Percentiles rank a stretch among this genome's conserved stretches.
Evolutionary conservation across 2,888 invertebrate species (phyloP).

Genomic region (Agonopterix subpropinquella): DNA sequence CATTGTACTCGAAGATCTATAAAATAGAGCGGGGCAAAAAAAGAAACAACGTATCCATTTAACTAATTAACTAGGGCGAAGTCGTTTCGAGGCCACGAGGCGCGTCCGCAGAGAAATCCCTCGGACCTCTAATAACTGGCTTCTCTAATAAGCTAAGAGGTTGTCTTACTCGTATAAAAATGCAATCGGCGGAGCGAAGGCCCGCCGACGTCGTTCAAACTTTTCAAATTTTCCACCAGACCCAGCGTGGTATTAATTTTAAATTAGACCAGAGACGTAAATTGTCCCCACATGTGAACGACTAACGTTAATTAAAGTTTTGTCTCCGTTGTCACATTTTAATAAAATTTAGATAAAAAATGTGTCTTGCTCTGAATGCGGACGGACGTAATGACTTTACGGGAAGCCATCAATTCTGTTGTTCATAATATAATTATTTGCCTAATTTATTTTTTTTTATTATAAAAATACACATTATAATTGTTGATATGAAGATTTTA

Average conservation of each 20-base stretch:
- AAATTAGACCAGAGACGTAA: conserved; percentile 59
- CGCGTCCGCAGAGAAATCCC: conserved; percentile 57
- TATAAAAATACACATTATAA: too few species aligned
- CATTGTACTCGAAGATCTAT: conserved; percentile 37
- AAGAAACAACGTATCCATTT: conserved; percentile 56
- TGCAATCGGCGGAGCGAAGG: conserved; percentile 61
- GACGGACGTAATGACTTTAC: too few species aligned
- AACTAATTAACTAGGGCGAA: conserved; percentile 64
- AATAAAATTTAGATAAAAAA: conserved; percentile 2
- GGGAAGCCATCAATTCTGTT: not conserved
- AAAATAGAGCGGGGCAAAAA: conserved; percentile 32
- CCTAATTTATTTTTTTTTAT: too few species aligned
- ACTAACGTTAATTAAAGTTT: conserved; percentile 50
- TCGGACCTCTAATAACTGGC: conserved; percentile 62
- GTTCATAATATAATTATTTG: not conserved
- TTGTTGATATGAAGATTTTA: not conserved
- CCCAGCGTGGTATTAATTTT: conserved; percentile 60
- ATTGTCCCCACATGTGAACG: conserved; percentile 55
- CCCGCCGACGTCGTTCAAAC: conserved; percentile 64
- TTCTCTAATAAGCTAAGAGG: conserved; percentile 71
- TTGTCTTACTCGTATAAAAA: conserved; percentile 68
- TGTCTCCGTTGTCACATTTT: conserved; percentile 25
- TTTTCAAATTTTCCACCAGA: conserved; percentile 71
- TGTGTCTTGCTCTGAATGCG: not conserved
- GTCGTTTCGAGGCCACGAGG: conserved; percentile 40